Evolutionary conservation across 2,888 invertebrate genomes (phyloP).

Genomic region (Eupithecia insigniata): DNA sequence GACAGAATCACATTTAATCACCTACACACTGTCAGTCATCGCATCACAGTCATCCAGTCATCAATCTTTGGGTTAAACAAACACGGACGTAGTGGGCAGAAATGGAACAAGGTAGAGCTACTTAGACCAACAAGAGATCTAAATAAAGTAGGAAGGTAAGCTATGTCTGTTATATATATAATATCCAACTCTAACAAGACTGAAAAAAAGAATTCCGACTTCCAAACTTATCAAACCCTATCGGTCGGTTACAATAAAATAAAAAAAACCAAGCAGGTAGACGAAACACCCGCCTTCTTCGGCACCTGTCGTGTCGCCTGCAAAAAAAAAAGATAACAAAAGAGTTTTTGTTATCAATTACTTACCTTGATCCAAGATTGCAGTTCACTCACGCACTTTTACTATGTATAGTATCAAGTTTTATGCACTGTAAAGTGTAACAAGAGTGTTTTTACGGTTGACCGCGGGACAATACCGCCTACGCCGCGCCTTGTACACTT

Average conservation of each 20-base stretch:
- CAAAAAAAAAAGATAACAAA: conserved; percentile 47
- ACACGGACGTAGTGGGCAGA: conserved; percentile 10
- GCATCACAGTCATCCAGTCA: neutral
- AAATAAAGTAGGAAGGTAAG: neutral
- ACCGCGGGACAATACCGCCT: conserved; percentile 71
- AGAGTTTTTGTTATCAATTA: conserved; percentile 49
- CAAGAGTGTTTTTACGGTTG: conserved; percentile 69
- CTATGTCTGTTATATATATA: neutral
- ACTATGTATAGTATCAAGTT: conserved; percentile 39
- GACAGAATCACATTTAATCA: neutral
- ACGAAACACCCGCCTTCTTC: conserved; percentile 35
- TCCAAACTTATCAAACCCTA: conserved; percentile 7
- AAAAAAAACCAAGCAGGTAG: conserved; percentile 42
- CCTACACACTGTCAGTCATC: conserved; percentile 10
- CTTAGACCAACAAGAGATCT: neutral
- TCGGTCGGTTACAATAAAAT: conserved; percentile 27
- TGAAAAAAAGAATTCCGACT: neutral
- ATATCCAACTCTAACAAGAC: neutral
- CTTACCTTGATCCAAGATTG: conserved; percentile 49
- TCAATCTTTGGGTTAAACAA: conserved; percentile 17
- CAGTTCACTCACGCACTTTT: conserved; percentile 45
- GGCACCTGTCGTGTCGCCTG: conserved; percentile 46
- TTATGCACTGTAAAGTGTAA: conserved; percentile 50
- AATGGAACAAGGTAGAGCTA: neutral
- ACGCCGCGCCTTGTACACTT: conserved; percentile 80